These are phyloP conservation scores for Neomonachus schauinslandi DNA, from an alignment of 2,113 vertebrate species.

Conservation along the genomic window DNA sequence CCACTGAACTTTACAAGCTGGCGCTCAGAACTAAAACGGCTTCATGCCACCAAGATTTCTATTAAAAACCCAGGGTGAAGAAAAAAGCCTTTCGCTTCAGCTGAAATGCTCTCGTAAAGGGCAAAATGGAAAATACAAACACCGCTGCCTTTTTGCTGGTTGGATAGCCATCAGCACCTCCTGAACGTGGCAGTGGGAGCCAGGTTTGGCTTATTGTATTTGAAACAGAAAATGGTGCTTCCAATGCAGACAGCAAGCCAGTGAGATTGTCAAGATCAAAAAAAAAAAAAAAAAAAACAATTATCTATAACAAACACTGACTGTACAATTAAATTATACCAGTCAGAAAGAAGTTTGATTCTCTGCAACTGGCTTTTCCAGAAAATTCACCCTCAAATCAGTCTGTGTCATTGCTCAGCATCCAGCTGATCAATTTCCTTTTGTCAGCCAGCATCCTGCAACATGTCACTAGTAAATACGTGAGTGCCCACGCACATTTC, in stretches of 20 bases:
- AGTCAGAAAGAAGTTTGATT: conserved; percentile 58
- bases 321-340: conserved; percentile 59
- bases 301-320: conserved; percentile 58
- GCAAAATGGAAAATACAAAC: conserved; percentile 26
- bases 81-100: conserved; percentile 29
- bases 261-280: conserved; percentile 69
- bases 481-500: too few species aligned
- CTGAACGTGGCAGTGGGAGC: background rate
- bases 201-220: conserved; percentile 9
- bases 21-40: conserved; percentile 42
- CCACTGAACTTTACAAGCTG: conserved; percentile 56
- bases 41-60: conserved; percentile 52
- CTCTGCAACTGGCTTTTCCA: conserved; percentile 47
- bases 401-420: background rate
- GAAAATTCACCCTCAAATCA: conserved; percentile 27
- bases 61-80: background rate
- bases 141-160: background rate
- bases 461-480: too few species aligned
- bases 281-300: conserved; percentile 44
- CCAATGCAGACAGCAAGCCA: conserved; percentile 1
- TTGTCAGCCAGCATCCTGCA: background rate
- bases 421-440: background rate
- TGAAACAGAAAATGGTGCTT: background rate
- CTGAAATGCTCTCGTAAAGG: conserved; percentile 58
- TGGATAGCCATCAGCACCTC: background rate